These are phyloP conservation scores for Oryzias curvinotus DNA, from an alignment of 2,113 vertebrate species.

Conservation along the genomic window DNA sequence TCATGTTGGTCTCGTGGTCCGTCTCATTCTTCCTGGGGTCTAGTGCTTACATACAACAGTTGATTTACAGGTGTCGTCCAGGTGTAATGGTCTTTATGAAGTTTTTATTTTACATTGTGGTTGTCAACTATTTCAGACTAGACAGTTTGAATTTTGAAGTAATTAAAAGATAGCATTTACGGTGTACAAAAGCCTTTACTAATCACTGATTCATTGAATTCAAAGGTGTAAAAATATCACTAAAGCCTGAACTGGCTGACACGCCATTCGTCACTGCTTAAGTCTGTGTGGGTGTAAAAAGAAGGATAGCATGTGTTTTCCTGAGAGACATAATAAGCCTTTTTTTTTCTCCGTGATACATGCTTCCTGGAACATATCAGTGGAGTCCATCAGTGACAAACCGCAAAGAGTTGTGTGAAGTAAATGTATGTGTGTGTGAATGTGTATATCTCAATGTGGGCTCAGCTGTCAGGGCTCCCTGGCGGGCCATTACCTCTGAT, in stretches of 20 bases:
- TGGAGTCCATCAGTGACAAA: constrained; percentile 30
- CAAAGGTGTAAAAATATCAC: too few species aligned
- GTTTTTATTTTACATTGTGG: too few species aligned
- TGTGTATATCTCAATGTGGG: constrained; percentile 12
- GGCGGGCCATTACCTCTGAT: constrained; percentile 60
- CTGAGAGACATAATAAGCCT: constrained; percentile 2
- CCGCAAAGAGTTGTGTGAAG: constrained; percentile 2
- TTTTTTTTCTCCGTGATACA: constrained; percentile 9
- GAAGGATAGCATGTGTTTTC: constrained; percentile 1
- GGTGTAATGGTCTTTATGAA: too few species aligned
- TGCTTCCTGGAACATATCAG: constrained; percentile 8
- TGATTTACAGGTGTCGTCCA: too few species aligned
- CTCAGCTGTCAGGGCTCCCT: constrained; percentile 59
- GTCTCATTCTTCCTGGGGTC: too few species aligned
- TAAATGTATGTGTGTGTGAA: not conserved
- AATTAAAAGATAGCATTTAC: too few species aligned
- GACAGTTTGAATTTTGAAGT: too few species aligned
- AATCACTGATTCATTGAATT: too few species aligned
- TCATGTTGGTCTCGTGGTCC: too few species aligned
- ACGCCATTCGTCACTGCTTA: constrained; percentile 7
- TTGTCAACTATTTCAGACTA: too few species aligned
- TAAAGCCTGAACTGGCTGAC: constrained; percentile 15
- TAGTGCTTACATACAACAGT: too few species aligned
- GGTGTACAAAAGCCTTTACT: too few species aligned
- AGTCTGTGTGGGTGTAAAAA: constrained; percentile 2